A percentile compares a stretch with the other conserved stretches of the same genome.
phyloP scores from a whole-genome alignment of 2,888 invertebrate species.

The Ligdia adustata region DNA sequence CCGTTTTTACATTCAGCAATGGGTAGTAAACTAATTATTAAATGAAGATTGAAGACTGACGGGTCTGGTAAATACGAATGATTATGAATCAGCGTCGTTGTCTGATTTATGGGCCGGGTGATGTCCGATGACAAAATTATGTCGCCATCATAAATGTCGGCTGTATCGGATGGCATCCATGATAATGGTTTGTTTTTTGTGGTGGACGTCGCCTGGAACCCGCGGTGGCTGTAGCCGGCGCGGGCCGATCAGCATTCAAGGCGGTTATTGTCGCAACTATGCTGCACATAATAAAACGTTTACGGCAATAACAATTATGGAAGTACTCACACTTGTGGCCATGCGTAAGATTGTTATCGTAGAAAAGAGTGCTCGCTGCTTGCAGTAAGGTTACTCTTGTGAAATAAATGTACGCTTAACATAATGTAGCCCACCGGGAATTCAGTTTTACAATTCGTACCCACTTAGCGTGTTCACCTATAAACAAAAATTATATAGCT shows the following conservation, averaged over 20 bases:
- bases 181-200: conserved; percentile 60
- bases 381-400: too few relatives aligned
- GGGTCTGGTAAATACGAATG: conserved; percentile 48
- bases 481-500: too few relatives aligned
- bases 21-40: conserved; percentile 64
- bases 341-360: neutral
- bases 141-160: conserved; percentile 61
- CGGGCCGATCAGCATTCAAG: conserved; percentile 24
- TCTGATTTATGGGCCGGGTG: conserved; percentile 54
- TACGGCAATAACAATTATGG: conserved; percentile 29
- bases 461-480: too few relatives aligned
- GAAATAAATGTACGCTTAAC: too few relatives aligned
- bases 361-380: too few relatives aligned
- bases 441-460: too few relatives aligned
- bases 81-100: conserved; percentile 53
- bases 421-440: too few relatives aligned
- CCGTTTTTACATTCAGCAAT: conserved; percentile 60
- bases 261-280: conserved; percentile 18
- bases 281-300: conserved; percentile 30
- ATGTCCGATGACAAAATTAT: conserved; percentile 63
- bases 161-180: conserved; percentile 58
- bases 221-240: conserved; percentile 35
- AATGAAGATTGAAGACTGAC: conserved; percentile 53
- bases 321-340: conserved; percentile 12
- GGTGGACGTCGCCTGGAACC: conserved; percentile 48